Percentiles rank a stretch among this genome's conserved stretches.
Conservation (phyloP, 2,113 vertebrate genomes). For the Castor canadensis region DNA sequence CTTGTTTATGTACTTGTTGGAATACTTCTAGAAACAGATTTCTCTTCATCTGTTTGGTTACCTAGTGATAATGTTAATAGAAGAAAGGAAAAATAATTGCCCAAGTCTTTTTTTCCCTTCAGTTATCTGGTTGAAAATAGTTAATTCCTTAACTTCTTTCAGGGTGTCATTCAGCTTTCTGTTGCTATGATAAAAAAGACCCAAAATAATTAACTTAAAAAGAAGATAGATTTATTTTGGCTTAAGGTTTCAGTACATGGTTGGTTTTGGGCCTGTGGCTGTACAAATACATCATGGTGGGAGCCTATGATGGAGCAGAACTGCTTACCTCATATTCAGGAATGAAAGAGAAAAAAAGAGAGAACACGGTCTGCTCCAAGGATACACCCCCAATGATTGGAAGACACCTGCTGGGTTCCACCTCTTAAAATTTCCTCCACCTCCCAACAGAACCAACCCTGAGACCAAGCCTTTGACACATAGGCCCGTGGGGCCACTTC, state of each 20-base stretch:
- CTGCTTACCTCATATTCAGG: background rate
- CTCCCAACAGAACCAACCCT: too few species aligned
- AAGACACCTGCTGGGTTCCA: too few species aligned
- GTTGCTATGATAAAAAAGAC: background rate
- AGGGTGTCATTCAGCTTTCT: background rate
- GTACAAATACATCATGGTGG: too few species aligned
- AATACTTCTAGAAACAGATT: background rate
- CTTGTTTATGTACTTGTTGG: background rate
- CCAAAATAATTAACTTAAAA: background rate
- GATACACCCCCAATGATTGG: too few species aligned
- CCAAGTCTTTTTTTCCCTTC: background rate
- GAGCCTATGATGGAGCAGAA: background rate
- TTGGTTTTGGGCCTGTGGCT: background rate
- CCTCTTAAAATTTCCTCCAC: too few species aligned
- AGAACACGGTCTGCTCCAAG: too few species aligned
- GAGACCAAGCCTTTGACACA: background rate
- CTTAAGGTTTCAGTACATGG: background rate
- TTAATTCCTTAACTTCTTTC: background rate
- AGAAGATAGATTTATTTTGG: background rate
- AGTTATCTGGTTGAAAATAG: background rate
- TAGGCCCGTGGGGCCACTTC: background rate
- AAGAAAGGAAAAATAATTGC: background rate
- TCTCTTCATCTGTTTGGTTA: background rate
- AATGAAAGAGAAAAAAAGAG: too few species aligned
- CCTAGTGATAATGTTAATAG: background rate